Base-by-base conservation (phyloP, 2,797 vertebrate species). In the Hyperoplus lanceolatus region DNA sequence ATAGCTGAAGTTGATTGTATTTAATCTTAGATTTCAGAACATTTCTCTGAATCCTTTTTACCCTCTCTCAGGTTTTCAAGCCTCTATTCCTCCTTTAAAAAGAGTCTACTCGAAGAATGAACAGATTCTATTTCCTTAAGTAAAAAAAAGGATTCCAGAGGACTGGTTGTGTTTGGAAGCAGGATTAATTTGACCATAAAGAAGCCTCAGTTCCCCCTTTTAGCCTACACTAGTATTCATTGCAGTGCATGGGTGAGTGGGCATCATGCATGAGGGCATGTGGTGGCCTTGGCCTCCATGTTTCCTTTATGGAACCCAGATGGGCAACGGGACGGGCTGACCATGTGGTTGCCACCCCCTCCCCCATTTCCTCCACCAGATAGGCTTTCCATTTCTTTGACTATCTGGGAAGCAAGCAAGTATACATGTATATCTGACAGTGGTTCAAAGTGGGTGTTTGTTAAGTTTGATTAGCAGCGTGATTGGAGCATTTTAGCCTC, bases 301-400 rank as follows among this genome's bases (percentile, higher is more conserved):
- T 90, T 93, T 89, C 81, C 92, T 94, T 92, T 92, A 93, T 93
- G 89, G 90, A 90, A 94, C 95, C 91, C 95, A 96, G 94, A 96
- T 96, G 95, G 95, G 92, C 94, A 88, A 91, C 80, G 82, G 87
- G 90, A 88, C 39, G 72, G 90, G 84, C 87, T 89, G 92, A 90
- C 94, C 95, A 95, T 95, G 95, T 95, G 95, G 92, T 92, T 80
- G 65, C 87, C 90, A 68, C 81, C 91, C 87, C 88, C 71, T 79
- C 92, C 91, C 89, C 90, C 85, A 74, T 86, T 85, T 90, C 90
- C 73, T 84, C 65, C 72, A 79, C 66, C 81, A 62, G 67, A 62
- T 79, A 86, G 61, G 54, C 70, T 76, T 80, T 71, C 69, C 55
- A 70, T 79, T 51, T 74, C 66, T 62, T 49, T 50, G 50, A 66